phyloP scores from a whole-genome alignment of 2,113 vertebrate genomes.

The Psammodynastes pulverulentus region DNA sequence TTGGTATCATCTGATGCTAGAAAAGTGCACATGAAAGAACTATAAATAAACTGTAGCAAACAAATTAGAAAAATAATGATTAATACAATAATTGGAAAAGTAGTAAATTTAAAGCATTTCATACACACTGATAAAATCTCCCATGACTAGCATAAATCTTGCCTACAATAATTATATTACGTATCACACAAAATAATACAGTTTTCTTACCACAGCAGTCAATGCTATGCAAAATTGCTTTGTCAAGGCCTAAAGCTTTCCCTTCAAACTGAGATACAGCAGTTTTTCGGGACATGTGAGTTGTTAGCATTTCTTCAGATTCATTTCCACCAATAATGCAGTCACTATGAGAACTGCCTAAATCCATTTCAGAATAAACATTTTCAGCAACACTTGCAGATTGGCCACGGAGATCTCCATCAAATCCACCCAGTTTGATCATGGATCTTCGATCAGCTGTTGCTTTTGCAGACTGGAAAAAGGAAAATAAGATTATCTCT shows the following conservation, averaged over 20 bases:
- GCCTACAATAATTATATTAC: neutral
- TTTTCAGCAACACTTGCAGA: constrained; percentile 78
- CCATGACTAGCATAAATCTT: neutral
- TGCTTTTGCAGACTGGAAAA: constrained; percentile 86
- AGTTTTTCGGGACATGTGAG: constrained; percentile 87
- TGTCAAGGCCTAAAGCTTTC: constrained; percentile 94
- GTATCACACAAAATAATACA: neutral
- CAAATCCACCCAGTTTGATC: constrained; percentile 80
- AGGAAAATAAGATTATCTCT: constrained; percentile 23
- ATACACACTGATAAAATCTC: neutral
- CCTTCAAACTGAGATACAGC: constrained; percentile 94
- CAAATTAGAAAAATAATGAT: neutral
- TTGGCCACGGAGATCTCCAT: constrained; percentile 83
- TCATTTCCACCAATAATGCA: constrained; percentile 82
- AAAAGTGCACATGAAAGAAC: constrained; percentile 35
- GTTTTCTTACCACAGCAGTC: constrained; percentile 88
- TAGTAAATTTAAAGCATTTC: neutral
- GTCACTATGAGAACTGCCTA: constrained; percentile 81
- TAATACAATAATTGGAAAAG: neutral
- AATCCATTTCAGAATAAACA: constrained; percentile 81
- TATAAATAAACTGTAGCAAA: fast-evolving
- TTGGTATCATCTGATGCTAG: constrained; percentile 96
- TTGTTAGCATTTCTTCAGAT: constrained; percentile 81
- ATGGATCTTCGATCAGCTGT: constrained; percentile 84
- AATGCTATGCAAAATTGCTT: constrained; percentile 96